phyloP scores from a whole-genome alignment of 2,797 vertebrate species.

The Myioborus melanocephalus region DNA sequence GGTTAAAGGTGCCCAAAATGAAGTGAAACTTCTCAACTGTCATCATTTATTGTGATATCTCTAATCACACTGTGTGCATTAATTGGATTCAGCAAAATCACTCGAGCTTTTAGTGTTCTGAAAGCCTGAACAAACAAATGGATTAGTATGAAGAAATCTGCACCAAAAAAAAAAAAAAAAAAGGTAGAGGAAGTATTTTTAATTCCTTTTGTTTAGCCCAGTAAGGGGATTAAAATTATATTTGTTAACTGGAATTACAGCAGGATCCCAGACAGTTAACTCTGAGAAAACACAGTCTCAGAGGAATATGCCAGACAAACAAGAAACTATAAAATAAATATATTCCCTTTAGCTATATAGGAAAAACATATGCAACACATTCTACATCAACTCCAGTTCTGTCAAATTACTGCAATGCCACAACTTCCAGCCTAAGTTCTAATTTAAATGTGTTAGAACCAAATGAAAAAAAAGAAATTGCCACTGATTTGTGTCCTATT shows the following conservation, averaged over 20 bases:
- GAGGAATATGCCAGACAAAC: background rate
- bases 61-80: background rate
- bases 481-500: background rate
- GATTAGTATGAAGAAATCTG: background rate
- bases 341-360: background rate
- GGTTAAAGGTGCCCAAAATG: background rate
- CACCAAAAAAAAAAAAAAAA: background rate
- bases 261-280: background rate
- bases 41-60: background rate
- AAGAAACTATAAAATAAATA: background rate
- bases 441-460: background rate
- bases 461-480: background rate
- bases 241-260: background rate
- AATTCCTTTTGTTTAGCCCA: background rate
- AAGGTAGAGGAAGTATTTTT: background rate
- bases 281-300: background rate
- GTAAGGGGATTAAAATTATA: background rate
- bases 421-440: background rate
- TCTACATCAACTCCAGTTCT: background rate
- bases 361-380: background rate
- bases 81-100: conserved; percentile 12
- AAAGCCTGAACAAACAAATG: conserved; percentile 17
- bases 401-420: background rate
- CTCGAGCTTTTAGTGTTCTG: background rate
- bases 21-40: background rate